phyloP scores from a whole-genome alignment of 2,888 invertebrate genomes.

The Sympetrum striolatum region DNA sequence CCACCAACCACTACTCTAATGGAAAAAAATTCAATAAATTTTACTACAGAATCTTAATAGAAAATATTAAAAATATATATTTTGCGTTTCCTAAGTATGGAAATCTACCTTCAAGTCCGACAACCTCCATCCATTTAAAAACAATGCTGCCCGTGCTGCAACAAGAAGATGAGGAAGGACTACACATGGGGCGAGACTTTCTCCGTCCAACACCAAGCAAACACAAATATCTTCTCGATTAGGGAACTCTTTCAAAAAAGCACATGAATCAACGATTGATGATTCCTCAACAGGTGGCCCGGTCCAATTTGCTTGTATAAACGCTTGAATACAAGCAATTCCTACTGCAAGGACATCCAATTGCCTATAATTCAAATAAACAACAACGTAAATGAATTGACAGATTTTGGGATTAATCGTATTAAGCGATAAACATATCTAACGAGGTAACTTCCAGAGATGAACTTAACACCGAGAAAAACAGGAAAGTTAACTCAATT shows the following conservation, averaged over 20 bases:
- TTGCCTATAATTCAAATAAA: background rate
- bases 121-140: background rate
- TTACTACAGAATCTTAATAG: background rate
- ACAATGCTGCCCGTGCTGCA: slow-evolving; percentile 54
- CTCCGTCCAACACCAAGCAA: slow-evolving; percentile 67
- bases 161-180: slow-evolving; percentile 63
- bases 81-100: background rate
- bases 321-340: slow-evolving; percentile 72
- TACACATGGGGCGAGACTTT: slow-evolving; percentile 72
- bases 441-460: background rate
- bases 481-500: background rate
- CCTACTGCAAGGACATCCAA: slow-evolving; percentile 64
- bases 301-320: slow-evolving; percentile 83
- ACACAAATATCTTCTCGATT: slow-evolving; percentile 55
- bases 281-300: slow-evolving; percentile 64
- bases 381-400: background rate
- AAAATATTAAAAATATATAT: background rate
- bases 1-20: slow-evolving; percentile 72
- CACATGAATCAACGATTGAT: background rate
- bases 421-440: too few species aligned
- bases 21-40: slow-evolving; percentile 37
- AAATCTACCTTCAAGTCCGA: background rate
- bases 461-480: background rate
- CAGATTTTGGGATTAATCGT: too few species aligned
- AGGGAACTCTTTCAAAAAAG: slow-evolving; percentile 53